phyloP scores from a whole-genome alignment of 1,140 invertebrate genomes.

The Hyles vespertilio region DNA sequence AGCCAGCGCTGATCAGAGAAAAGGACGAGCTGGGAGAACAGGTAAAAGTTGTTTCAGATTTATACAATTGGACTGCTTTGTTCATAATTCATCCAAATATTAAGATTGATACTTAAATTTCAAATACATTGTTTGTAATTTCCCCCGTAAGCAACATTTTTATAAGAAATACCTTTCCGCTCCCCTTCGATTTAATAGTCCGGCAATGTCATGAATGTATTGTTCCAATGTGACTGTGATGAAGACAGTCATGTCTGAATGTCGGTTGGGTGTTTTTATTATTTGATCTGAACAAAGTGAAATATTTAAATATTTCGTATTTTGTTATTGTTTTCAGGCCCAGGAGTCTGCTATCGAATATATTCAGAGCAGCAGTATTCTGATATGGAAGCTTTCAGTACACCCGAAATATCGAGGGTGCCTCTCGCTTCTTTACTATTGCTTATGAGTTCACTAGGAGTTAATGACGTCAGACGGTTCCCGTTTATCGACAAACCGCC shows the following conservation, averaged over 20 bases:
- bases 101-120: too few species aligned
- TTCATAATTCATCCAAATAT: too few species aligned
- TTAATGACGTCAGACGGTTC: constrained; percentile 93
- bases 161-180: background rate
- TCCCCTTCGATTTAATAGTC: too few species aligned
- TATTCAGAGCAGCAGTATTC: constrained; percentile 86
- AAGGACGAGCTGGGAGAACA: constrained; percentile 93
- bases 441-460: constrained; percentile 96
- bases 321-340: constrained; percentile 63
- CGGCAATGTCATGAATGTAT: too few species aligned
- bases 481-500: constrained; percentile 96
- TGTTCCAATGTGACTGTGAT: too few species aligned
- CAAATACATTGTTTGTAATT: background rate
- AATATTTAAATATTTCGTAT: background rate
- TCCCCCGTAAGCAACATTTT: background rate
- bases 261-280: too few species aligned
- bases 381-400: constrained; percentile 86
- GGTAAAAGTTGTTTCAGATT: constrained; percentile 50
- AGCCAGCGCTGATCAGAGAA: constrained; percentile 97
- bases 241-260: too few species aligned
- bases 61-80: too few species aligned
- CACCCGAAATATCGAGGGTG: constrained; percentile 94
- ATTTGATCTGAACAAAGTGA: background rate
- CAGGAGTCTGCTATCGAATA: constrained; percentile 88
- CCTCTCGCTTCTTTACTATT: constrained; percentile 94